These are phyloP conservation scores for Phalacrocorax brasilianus DNA, from an alignment of 2,113 vertebrate species.

Conservation along the genomic window DNA sequence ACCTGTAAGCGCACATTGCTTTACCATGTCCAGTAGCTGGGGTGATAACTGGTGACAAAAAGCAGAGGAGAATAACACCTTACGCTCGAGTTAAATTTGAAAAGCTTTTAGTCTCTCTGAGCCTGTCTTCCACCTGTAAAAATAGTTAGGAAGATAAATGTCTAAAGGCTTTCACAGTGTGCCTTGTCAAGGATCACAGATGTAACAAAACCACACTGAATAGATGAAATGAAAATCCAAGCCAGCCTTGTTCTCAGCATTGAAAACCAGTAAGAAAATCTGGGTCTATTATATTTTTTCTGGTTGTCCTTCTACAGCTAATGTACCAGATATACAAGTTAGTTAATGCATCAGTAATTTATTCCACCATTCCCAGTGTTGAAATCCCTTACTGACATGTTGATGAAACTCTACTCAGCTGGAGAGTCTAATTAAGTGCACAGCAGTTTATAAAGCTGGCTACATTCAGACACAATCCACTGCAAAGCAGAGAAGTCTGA, in stretches of 20 bases:
- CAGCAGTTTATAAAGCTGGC: constrained; percentile 9
- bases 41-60: not conserved
- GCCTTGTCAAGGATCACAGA: not conserved
- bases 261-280: not conserved
- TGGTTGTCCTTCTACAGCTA: not conserved
- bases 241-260: not conserved
- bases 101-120: not conserved
- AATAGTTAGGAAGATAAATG: not conserved
- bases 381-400: constrained; percentile 6
- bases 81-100: not conserved
- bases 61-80: not conserved
- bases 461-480: not conserved
- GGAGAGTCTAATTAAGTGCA: constrained; percentile 27
- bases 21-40: not conserved
- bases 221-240: not conserved
- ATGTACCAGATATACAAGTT: not conserved
- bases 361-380: not conserved
- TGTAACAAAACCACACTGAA: not conserved
- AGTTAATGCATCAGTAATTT: not conserved
- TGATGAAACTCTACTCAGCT: constrained; percentile 1
- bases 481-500: not conserved
- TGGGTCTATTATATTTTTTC: not conserved
- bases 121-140: not conserved
- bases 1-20: not conserved
- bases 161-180: not conserved